Conservation (phyloP, 2,113 vertebrate species). For the Nanger granti region DNA sequence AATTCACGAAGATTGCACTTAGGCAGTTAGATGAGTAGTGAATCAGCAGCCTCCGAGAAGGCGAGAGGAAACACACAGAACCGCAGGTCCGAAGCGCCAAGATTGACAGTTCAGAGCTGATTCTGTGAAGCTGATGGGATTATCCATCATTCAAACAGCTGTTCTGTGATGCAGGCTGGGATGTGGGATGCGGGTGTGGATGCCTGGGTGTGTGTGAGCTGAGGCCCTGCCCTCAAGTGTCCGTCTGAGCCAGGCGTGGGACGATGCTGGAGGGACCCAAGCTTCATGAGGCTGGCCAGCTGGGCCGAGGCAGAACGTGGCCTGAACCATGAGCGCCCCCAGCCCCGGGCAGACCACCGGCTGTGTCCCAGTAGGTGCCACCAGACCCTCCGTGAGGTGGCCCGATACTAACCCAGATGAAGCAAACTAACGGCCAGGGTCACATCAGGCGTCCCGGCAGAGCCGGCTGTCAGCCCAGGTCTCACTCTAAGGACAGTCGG, state of each 20-base stretch:
- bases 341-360: not conserved
- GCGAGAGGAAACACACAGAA: rapidly evolving
- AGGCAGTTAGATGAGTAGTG: rapidly evolving
- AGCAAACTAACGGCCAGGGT: not conserved
- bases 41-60: not conserved
- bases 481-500: not conserved
- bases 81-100: rapidly evolving
- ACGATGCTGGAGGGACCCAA: not conserved
- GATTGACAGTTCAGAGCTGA: rapidly evolving
- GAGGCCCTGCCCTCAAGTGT: not conserved
- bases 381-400: too few species aligned
- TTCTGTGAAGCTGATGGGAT: too few species aligned
- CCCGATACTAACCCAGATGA: not conserved
- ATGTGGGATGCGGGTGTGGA: rapidly evolving
- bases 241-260: not conserved
- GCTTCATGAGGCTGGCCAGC: not conserved
- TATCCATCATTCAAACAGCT: too few species aligned
- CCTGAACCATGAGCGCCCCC: not conserved
- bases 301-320: not conserved
- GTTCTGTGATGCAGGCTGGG: not conserved
- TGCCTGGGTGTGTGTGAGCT: not conserved
- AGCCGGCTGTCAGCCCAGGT: not conserved
- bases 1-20: not conserved
- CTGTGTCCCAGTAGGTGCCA: not conserved
- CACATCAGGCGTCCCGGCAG: rapidly evolving